phyloP scores from a whole-genome alignment of 2,113 vertebrate genomes.

The Amphiprion ocellaris region DNA sequence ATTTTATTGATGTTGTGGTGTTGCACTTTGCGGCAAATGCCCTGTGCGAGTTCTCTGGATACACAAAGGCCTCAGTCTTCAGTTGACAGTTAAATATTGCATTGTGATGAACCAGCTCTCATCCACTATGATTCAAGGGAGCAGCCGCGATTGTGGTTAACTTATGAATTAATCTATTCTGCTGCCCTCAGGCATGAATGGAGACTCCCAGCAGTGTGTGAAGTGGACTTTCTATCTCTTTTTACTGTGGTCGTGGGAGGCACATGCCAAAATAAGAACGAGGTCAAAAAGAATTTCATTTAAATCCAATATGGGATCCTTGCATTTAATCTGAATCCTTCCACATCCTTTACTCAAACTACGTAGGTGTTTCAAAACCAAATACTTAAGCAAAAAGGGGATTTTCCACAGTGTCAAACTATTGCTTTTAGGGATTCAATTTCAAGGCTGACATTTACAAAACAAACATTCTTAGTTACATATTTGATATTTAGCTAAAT shows the following conservation, averaged over 20 bases:
- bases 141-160: constrained; percentile 41
- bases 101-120: constrained; percentile 49
- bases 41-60: constrained; percentile 38
- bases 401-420: not conserved
- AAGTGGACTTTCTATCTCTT: constrained; percentile 5
- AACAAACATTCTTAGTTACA: no score
- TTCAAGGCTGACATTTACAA: not conserved
- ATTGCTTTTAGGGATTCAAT: not conserved
- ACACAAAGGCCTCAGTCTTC: constrained; percentile 45
- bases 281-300: not conserved
- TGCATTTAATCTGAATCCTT: not conserved
- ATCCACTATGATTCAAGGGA: constrained; percentile 31
- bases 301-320: not conserved
- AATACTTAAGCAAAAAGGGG: not conserved
- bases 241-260: not conserved
- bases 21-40: constrained; percentile 43
- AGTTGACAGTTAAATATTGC: constrained; percentile 66
- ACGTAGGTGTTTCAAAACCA: not conserved
- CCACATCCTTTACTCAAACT: not conserved
- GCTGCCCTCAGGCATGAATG: constrained; percentile 46
- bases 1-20: constrained; percentile 55
- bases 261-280: not conserved
- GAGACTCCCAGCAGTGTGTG: constrained; percentile 21
- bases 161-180: constrained; percentile 51
- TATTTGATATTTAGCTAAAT: not conserved